Base-by-base conservation (phyloP, 1,140 invertebrate genomes). In the Lineus longissimus region DNA sequence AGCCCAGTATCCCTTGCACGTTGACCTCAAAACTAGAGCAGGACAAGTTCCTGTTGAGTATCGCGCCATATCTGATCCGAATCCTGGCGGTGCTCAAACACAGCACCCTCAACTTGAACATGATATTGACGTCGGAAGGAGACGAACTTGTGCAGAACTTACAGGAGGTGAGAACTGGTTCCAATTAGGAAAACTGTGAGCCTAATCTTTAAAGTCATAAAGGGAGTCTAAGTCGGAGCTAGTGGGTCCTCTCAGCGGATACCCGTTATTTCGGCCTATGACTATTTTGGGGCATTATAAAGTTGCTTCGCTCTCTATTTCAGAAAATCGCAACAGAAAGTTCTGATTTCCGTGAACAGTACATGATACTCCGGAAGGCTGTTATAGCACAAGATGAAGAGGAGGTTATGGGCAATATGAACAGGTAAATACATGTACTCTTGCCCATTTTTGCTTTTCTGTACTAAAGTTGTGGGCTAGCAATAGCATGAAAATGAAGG, bases 21-120 rank as follows among this genome's bases (percentile, higher is more conserved):
- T 45, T 72, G 17, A 66, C 68, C 31, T 67, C 65, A 25, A 55
- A 57, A 23, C 72, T 74, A 15, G 65, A 67, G 11, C 57, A 72
- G 17, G 69, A 72, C 23, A 59, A 55, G 25, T 65, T 67, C 19
- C 51, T 77, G 19, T 59, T 55, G 30, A 66, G 70, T 4, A 64
- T 71, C 25, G 69, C 74, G 7, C 68, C 71, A 11, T 77, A 73
- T 41, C 54, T 77, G 25, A 70, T 69, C 33, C 59, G 76, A 15
- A 69, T 76, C 17, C 75, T 73, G 43, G 69, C 73, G 27, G 70
- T 77, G 11, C 58, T 76, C 1, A 71, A 68, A 60, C 74, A 76
- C 51, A 74, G 73, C 62, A 63, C 70, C 6, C 66, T 77, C 54
- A 66, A 68, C 30, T 66, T 77, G 11, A 75, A 71, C 59, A 56